A percentile compares a stretch with the other conserved stretches of the same genome.
Evolutionary conservation across 2,797 vertebrate species (phyloP).

Genomic region (Hydrophis major): DNA sequence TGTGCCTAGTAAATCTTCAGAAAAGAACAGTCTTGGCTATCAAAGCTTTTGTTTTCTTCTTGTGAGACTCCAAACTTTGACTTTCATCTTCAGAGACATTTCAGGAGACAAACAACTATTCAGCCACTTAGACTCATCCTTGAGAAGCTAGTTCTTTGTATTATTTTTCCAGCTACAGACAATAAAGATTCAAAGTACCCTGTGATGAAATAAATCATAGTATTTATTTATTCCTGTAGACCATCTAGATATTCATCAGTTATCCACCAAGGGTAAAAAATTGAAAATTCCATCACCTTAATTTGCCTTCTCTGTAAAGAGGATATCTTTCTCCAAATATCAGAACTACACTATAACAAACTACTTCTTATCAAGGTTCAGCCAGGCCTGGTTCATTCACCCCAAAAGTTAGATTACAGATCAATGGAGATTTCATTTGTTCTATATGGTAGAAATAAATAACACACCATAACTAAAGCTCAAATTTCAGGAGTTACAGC

Average conservation of each 20-base stretch:
- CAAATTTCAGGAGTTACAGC: neutral
- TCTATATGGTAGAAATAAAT: neutral
- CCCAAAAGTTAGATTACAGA: neutral
- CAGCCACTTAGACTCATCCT: neutral
- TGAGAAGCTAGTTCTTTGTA: neutral
- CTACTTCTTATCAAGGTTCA: neutral
- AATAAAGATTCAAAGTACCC: neutral
- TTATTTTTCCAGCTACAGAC: neutral
- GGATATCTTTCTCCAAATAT: neutral
- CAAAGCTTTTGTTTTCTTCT: neutral
- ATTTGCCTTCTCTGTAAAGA: neutral
- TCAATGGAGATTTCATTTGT: neutral
- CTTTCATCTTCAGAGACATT: slow-evolving; percentile 5
- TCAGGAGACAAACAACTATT: slow-evolving; percentile 1
- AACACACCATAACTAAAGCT: neutral
- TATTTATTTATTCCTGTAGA: neutral
- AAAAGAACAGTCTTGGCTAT: slow-evolving; percentile 9
- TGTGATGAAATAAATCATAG: neutral
- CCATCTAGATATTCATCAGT: neutral
- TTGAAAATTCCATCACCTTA: neutral
- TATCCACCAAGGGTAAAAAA: neutral
- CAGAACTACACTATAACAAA: neutral
- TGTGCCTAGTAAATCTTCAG: neutral
- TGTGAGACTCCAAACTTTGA: neutral
- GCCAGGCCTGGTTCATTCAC: neutral